Base-by-base conservation (phyloP, 2,797 vertebrate genomes). In the Florisuga fusca region DNA sequence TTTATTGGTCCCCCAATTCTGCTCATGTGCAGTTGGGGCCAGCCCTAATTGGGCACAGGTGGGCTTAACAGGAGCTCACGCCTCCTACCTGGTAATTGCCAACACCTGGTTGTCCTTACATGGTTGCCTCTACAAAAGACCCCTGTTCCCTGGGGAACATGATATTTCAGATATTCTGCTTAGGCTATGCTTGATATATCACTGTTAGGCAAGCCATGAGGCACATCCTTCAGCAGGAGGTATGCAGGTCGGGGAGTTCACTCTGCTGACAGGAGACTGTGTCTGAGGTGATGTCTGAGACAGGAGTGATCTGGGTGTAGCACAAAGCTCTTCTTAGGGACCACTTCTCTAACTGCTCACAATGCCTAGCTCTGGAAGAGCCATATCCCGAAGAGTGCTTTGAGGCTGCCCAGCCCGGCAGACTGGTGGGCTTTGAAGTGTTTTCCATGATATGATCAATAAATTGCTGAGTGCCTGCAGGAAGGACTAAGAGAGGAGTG, bases 141-240 rank as follows among this genome's bases (percentile, higher is more conserved):
- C 68, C 18, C 0, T 19, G 23, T 43, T 7, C 19, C 8, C 12
- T 3, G 4, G 23, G 64, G 26, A 93, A 27, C 12, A 46, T 0
- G 5, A 4, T 23, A 50, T 82, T 72, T 48, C 26, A 50, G 64
- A 36, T n/a, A 26, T 23, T 11, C 21, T 79, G 21, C 36, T 25
- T 33, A 66, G 33, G 34, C 51, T 8, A 1, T 73, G 9, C n/a
- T 73, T 55, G 50, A 55, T 58, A 54, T 29, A 29, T 0, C 2
- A 1, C 41, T 61, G 34, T 33, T 20, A 36, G 61, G 29, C 26
- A 27, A 31, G 48, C 8, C 0, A 0, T 6, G 50, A 63, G 7
- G 50, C 50, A 68, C 26, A 29, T 73, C 16, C 58, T 50, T 21
- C 22, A 55, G 7, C 41, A 51, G 53, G 51, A 31, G 31, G 16